These are phyloP conservation scores for Phylloscopus trochilus DNA, from an alignment of 2,113 vertebrate genomes.

Conservation along the genomic window DNA sequence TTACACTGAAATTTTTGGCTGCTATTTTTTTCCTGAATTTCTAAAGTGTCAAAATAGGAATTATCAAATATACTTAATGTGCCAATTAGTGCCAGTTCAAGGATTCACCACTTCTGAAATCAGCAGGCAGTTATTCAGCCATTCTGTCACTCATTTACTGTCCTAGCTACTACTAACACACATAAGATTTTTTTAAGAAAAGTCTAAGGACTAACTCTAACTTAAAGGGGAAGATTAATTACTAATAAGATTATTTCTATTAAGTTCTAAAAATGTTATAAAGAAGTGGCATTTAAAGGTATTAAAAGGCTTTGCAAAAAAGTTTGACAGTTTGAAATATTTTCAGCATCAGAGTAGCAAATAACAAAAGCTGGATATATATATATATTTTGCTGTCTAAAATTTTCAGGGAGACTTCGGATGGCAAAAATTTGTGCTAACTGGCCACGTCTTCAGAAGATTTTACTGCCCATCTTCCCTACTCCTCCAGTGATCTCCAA, in stretches of 20 bases:
- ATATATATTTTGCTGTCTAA: neutral
- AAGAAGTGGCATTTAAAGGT: neutral
- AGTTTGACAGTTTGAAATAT: neutral
- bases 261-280: neutral
- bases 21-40: neutral
- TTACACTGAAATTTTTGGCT: neutral
- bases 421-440: neutral
- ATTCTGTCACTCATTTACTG: neutral
- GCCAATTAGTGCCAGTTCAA: neutral
- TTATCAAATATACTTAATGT: neutral
- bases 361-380: neutral
- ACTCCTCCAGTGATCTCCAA: neutral
- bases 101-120: neutral
- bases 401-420: neutral
- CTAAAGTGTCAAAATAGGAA: neutral
- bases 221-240: neutral
- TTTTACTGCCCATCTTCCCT: neutral
- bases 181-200: neutral
- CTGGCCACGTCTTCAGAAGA: neutral
- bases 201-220: neutral
- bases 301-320: neutral
- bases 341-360: neutral
- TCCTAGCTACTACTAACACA: neutral
- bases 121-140: neutral
- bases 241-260: constrained; percentile 6